phyloP scores from a whole-genome alignment of 2,113 vertebrate species.

The Blennius ocellaris region DNA sequence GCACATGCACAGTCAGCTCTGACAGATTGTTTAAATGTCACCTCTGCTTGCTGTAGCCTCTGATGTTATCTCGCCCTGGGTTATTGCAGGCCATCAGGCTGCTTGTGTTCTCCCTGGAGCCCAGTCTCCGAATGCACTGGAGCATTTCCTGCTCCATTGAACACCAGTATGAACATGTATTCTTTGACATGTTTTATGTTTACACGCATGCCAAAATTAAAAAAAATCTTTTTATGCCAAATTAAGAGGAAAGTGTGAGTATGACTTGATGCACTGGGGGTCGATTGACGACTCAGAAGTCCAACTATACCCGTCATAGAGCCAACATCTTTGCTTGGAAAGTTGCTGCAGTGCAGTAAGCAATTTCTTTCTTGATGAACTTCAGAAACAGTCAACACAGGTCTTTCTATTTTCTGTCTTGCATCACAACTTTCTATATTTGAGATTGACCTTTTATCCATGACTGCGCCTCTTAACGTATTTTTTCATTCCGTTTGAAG shows the following conservation, averaged over 20 bases:
- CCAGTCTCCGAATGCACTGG: conserved; percentile 31
- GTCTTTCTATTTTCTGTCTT: too few species aligned
- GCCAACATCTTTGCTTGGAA: too few species aligned
- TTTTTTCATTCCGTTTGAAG: too few species aligned
- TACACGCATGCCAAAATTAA: conserved; percentile 2
- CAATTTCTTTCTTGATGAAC: too few species aligned
- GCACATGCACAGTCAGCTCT: conserved; percentile 66
- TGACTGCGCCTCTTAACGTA: too few species aligned
- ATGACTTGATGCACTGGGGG: not conserved
- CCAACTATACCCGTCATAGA: too few species aligned
- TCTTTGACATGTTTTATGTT: conserved; percentile 18
- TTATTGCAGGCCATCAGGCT: conserved; percentile 63
- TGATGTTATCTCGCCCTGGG: conserved; percentile 71
- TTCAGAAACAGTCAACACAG: too few species aligned
- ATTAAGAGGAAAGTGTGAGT: not conserved
- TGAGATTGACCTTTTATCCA: too few species aligned
- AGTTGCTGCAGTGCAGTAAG: too few species aligned
- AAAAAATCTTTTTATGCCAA: not conserved
- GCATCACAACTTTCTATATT: too few species aligned
- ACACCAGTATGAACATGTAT: conserved; percentile 16
- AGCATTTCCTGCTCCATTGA: conserved; percentile 22
- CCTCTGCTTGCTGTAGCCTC: conserved; percentile 66
- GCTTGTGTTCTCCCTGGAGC: conserved; percentile 32
- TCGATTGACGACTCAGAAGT: not conserved
- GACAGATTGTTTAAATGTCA: conserved; percentile 83